Evolutionary conservation across 2,797 vertebrate genomes (phyloP), one percentile per base, ranked within the genome.

Genomic region (Pteropus rufus): DNA sequence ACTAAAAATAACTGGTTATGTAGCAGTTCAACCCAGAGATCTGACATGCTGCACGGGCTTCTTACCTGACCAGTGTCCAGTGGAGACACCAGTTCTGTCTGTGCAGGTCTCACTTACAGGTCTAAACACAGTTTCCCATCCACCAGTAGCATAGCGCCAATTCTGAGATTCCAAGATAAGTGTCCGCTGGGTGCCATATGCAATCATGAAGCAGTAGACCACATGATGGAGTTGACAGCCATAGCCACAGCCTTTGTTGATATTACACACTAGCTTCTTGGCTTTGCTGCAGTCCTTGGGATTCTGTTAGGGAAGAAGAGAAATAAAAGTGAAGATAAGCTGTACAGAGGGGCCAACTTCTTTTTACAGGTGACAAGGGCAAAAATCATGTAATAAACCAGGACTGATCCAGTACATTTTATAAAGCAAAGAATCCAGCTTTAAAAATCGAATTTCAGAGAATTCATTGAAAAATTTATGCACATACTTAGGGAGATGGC

Each of bases 181-280:
- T 0, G 99, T 99, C 95, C 99, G 98, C 98, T 99, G 99, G 1
- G 99, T 99, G 97, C 99, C 99, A 26, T 99, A 99, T 2, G 99
- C 99, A 62, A 99, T 99, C 99, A 99, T 99, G 98, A 99, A 99
- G 98, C 99, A 99, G 97, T 99, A 99, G 96, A 99, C 99, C 56
- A 99, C 99, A 1, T 99, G 99, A 98, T 99, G 99, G 75, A 99
- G 99, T 95, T 99, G 99, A 98, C 99, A 99, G 94, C 99, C 99
- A 10, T 99, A 99, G 95, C 99, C 99, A 95, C 99, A 99, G 98
- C 99, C 99, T 98, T 99, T 99, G 98, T 99, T 99, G 98, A 99
- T 99, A 98, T 99, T 99, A 89, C 99, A 99, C 94, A 99, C 99
- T n/a, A 99, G 99, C 97, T 99, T 99, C 96, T 99, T 99, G 0